Evolutionary conservation across 1,140 invertebrate species (phyloP), one percentile per base, ranked within the genome.

Genomic region (Globodera ellingtonae): DNA sequence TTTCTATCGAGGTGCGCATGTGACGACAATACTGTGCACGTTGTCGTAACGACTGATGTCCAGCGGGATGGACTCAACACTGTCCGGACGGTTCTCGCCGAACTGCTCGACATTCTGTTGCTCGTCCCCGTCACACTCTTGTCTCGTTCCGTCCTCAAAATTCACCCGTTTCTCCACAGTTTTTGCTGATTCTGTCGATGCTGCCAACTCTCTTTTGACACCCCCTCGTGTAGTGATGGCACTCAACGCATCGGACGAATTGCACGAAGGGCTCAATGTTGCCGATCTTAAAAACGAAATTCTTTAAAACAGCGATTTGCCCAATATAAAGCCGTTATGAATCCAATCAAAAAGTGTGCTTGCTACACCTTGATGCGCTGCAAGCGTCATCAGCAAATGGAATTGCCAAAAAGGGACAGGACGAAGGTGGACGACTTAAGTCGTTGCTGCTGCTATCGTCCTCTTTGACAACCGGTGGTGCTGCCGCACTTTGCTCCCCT

Each of bases 21-120:
- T 62, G 15, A 10, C 18, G 56, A 70, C 35, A 35, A 35, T 70
- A 21, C 46, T 70, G 21, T 47, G 24, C 35, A 79, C 77, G 15
- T 79, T 79, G 65, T 79, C 77, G 35, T 79, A 79, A 76, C 77
- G 47, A 15, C 77, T 79, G 77, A 79, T 72, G 72, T 79, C 77
- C 47, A 79, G 47, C 21, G 77, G 77, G 15, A 79, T 59, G 18
- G 77, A 79, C n/a, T 79, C 77, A 9, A 59, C 66, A 76, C 77
- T 79, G 35, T 70, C 67, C 67, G 9, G 8, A 18, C 67, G 8
- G 67, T 18, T 44, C 9, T 44, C 67, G 13, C 35, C 35, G 67
- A 6, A 35, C 67, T 44, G 24, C 35, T 70, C 67, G n/a, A 18
- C 10, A n/a, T 44, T 44, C 67, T 70, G 10, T 47, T 44, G 35